phyloP scores from a whole-genome alignment of 1,140 invertebrate genomes.

The Tetranychus urticae region DNA sequence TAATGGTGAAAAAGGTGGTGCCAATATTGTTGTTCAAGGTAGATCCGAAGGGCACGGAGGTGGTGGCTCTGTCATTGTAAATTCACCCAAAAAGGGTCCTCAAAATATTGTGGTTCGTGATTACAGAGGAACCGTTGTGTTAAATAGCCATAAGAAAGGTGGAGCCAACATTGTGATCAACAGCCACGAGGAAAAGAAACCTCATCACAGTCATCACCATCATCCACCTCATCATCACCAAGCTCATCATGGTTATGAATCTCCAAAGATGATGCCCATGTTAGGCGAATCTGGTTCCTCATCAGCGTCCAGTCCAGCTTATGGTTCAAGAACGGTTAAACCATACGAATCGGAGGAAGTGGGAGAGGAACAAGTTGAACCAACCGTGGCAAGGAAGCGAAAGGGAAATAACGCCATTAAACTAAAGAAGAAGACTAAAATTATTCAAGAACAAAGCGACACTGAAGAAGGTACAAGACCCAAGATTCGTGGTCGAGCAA shows the following conservation, averaged over 20 bases:
- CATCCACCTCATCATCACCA: neutral
- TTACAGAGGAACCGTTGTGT: neutral
- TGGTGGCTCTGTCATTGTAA: neutral
- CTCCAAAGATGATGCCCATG: neutral
- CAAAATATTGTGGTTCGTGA: neutral
- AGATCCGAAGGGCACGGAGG: too few relatives aligned
- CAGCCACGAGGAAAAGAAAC: neutral
- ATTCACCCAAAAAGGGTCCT: neutral
- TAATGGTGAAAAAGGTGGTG: neutral
- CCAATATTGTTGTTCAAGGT: neutral
- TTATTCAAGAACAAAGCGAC: too few relatives aligned
- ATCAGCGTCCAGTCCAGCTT: too few relatives aligned
- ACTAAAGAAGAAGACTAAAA: too few relatives aligned
- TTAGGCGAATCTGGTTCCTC: neutral
- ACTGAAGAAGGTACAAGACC: too few relatives aligned
- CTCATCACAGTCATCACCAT: neutral
- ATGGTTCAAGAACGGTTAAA: too few relatives aligned
- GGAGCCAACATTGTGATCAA: neutral
- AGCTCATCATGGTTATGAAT: too few relatives aligned
- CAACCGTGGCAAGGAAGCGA: too few relatives aligned
- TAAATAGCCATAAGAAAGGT: neutral
- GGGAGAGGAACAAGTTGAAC: too few relatives aligned
- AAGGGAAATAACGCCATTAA: too few relatives aligned
- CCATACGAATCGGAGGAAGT: too few relatives aligned
- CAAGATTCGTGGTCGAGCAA: too few relatives aligned